Evolutionary conservation across 2,113 vertebrate species (phyloP), one percentile per base, ranked within the genome.

Genomic region (Scalopus aquaticus): DNA sequence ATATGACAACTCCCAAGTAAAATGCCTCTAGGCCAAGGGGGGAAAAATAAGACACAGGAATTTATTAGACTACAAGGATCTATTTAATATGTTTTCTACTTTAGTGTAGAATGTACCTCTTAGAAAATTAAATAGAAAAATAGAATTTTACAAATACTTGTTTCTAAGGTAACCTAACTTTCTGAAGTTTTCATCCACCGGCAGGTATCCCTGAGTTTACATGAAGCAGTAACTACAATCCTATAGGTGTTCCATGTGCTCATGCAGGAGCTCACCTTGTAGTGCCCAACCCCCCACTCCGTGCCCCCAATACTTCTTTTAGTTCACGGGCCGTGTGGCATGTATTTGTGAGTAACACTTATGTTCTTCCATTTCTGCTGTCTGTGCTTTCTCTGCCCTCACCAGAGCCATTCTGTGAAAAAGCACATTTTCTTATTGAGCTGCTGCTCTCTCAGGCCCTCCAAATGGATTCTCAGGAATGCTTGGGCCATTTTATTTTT

Each of bases 121-220:
- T 93, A 13, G 74, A 42, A 93, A 78, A 69, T n/a, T 32, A 62
- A 26, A 20, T 79, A 28, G 13, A 37, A 46, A 62, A 26, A 20
- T 79, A 28, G 13, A 37, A 46, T 67, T 78, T 83, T 80, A 72
- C 46, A 88, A n/a, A 74, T 65, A 44, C 39, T 88, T 32, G 51
- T 87, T 93, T 89, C 26, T 95, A 37, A 77, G 42, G 9, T 84
- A 83, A 39, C 19, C 39, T 77, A 62, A 49, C 39, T 82, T 88
- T 89, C 49, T 80, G 26, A 56, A 28, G 49, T 90, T 86, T 37
- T 78, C 44, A 93, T 15, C n/a, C 13, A 67, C 9, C 32, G 65
- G 9, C 30, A 46, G 56, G 30, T 46, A 15, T 35, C 54, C 39
- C n/a, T n/a, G 62, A 80, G 15, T 74, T 90, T 42, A 76, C 9